phyloP scores from a whole-genome alignment of 2,888 invertebrate species.

The Polymixis lichenea region DNA sequence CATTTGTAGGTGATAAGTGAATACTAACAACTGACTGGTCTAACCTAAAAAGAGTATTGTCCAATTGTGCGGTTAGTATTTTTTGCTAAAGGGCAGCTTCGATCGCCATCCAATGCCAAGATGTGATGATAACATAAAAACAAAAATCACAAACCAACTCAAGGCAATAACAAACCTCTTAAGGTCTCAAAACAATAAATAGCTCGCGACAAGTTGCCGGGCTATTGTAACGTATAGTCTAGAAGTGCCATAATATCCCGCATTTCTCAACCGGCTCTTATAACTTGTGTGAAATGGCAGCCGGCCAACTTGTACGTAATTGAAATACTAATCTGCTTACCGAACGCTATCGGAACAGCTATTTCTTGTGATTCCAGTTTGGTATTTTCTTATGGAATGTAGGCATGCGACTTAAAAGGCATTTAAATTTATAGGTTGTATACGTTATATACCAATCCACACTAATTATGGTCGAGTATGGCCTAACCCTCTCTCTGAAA shows the following conservation, averaged over 20 bases:
- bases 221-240: conserved; percentile 39
- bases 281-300: conserved; percentile 59
- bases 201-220: conserved; percentile 43
- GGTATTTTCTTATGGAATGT: conserved; percentile 5
- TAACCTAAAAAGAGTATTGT: neutral
- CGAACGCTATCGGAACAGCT: conserved; percentile 36
- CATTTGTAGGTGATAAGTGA: neutral
- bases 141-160: neutral
- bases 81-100: neutral
- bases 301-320: conserved; percentile 59
- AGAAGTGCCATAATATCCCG: conserved; percentile 33
- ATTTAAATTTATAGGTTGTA: neutral
- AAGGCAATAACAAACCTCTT: conserved; percentile 3
- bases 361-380: conserved; percentile 29
- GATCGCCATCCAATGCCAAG: neutral
- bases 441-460: too few relatives aligned
- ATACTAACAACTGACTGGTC: too few relatives aligned
- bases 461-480: neutral
- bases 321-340: conserved; percentile 62
- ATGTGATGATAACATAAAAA: neutral
- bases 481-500: neutral
- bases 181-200: conserved; percentile 14
- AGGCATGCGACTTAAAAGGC: neutral
- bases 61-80: neutral
- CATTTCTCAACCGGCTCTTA: conserved; percentile 33